A percentile compares a stretch with the other conserved stretches of the same genome.
These are phyloP conservation scores for Rhagophthalmus giganteus DNA, from an alignment of 2,888 invertebrate genomes.

Conservation along the genomic window DNA sequence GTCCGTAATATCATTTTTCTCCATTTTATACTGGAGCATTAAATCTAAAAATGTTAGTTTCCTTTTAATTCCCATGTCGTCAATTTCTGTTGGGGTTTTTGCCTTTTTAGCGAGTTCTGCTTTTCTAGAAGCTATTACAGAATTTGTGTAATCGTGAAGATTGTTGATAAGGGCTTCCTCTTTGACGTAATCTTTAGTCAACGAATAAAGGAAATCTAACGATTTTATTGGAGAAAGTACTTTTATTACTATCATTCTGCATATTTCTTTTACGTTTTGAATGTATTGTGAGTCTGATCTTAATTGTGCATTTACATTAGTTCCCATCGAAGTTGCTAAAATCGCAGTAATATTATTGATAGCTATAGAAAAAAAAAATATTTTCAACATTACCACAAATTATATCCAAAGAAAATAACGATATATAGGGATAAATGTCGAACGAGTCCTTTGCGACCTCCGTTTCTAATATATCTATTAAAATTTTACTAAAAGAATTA, in stretches of 20 bases:
- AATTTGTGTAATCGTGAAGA: constrained; percentile 60
- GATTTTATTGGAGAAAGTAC: neutral
- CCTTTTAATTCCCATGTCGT: constrained; percentile 59
- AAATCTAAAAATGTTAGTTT: constrained; percentile 71
- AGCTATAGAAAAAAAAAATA: neutral
- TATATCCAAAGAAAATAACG: constrained; percentile 63
- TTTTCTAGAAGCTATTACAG: constrained; percentile 58
- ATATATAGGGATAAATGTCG: constrained; percentile 65
- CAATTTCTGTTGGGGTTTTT: constrained; percentile 16
- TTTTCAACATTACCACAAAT: constrained; percentile 61
- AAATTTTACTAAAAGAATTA: constrained; percentile 63
- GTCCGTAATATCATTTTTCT: constrained; percentile 62
- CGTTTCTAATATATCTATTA: constrained; percentile 59
- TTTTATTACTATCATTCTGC: constrained; percentile 40
- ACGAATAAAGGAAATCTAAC: constrained; percentile 56
- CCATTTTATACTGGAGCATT: constrained; percentile 59
- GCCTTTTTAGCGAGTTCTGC: constrained; percentile 39
- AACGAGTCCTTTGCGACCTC: constrained; percentile 54
- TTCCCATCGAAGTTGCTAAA: constrained; percentile 85
- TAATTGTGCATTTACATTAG: constrained; percentile 68
- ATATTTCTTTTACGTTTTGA: constrained; percentile 64
- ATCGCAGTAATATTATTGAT: too few species aligned
- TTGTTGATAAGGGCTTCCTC: constrained; percentile 57
- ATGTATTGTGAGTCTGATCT: constrained; percentile 72
- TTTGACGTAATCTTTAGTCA: constrained; percentile 62